These are phyloP conservation scores for Acleris holmiana DNA, from an alignment of 2,888 invertebrate species.

Conservation along the genomic window DNA sequence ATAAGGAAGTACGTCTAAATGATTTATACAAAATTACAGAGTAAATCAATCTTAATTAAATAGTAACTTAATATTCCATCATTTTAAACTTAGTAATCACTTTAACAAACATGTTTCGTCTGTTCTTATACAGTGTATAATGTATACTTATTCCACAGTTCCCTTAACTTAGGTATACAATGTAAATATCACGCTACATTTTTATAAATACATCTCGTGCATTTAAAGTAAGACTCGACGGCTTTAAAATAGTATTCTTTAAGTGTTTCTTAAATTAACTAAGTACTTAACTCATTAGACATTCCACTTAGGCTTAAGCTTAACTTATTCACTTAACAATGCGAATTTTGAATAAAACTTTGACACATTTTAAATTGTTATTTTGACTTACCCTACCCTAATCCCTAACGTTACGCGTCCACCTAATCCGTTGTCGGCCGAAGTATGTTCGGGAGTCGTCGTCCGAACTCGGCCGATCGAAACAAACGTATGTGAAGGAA, in stretches of 20 bases:
- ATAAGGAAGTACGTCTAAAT: too few species aligned
- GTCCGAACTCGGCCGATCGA: too few species aligned
- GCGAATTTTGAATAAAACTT: constrained; percentile 51
- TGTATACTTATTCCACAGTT: not conserved
- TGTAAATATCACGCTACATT: constrained; percentile 22
- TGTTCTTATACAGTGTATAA: too few species aligned
- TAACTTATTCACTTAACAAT: constrained; percentile 69
- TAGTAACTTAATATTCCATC: too few species aligned
- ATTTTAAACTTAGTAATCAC: too few species aligned
- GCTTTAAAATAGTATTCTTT: constrained; percentile 58
- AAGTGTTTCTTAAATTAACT: constrained; percentile 37
- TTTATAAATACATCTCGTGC: constrained; percentile 40
- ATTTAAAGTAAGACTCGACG: constrained; percentile 59
- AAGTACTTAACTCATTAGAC: constrained; percentile 48
- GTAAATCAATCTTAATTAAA: too few species aligned
- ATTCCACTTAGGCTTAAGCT: constrained; percentile 62
- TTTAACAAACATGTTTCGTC: too few species aligned
- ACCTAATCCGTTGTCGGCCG: too few species aligned
- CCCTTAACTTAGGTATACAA: not conserved
- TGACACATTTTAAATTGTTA: constrained; percentile 40
- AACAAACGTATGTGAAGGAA: too few species aligned
- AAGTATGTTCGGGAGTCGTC: too few species aligned
- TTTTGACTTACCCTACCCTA: constrained; percentile 12
- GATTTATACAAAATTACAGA: too few species aligned
- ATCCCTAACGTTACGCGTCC: too few species aligned